Conservation (phyloP, 1,140 invertebrate species). For the Anagrus nilaparvatae region DNA sequence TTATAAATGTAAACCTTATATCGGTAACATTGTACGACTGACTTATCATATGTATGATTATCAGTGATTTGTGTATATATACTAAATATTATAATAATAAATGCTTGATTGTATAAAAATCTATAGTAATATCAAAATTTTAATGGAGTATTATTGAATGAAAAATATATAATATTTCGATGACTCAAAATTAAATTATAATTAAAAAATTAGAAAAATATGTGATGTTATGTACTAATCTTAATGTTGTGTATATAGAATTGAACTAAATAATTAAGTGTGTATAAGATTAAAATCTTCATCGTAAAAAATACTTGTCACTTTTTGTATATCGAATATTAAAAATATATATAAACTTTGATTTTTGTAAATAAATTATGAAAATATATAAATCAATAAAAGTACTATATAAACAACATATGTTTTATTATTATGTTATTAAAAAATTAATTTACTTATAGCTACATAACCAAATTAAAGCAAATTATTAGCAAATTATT, state of each 20-base stretch:
- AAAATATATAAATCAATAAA: background rate
- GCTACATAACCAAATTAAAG: too few relatives aligned
- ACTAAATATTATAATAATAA: conserved; percentile 19
- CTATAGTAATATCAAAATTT: conserved; percentile 20
- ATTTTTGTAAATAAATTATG: background rate
- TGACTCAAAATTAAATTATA: conserved; percentile 28
- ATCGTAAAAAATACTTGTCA: conserved; percentile 11
- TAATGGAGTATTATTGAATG: conserved; percentile 14
- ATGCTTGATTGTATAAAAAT: conserved; percentile 21
- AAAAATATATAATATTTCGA: conserved; percentile 16
- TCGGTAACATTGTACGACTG: conserved; percentile 10
- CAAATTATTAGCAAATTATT: too few relatives aligned
- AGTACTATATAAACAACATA: too few relatives aligned
- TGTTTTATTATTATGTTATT: too few relatives aligned
- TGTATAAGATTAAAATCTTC: conserved; percentile 16
- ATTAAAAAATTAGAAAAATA: conserved; percentile 36
- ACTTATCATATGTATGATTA: conserved; percentile 15
- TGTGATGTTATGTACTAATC: conserved; percentile 42
- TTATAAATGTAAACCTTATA: background rate
- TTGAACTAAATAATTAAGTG: conserved; percentile 32
- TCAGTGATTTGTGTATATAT: conserved; percentile 25
- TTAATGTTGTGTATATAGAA: conserved; percentile 40
- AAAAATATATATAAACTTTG: conserved; percentile 2
- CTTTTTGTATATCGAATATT: conserved; percentile 8
- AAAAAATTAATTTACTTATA: background rate